Evolutionary conservation across 2,113 vertebrate genomes (phyloP).

Genomic region (Chunga burmeisteri): DNA sequence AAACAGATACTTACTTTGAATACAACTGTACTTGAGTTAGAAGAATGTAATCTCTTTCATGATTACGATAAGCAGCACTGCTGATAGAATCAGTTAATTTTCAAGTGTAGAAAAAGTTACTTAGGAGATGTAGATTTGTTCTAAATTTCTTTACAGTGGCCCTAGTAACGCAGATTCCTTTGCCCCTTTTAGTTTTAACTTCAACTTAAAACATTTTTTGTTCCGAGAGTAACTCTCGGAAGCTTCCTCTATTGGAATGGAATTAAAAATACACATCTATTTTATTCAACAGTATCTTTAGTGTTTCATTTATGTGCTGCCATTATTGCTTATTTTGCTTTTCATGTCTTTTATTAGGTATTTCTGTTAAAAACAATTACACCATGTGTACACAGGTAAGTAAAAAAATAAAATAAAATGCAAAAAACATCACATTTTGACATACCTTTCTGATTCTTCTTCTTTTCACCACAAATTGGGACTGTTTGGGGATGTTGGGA

Average conservation of each 20-base stretch:
- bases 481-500: neutral
- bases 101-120: neutral
- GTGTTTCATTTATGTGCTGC: neutral
- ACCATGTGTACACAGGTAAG: accelerated
- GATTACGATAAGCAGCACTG: neutral
- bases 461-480: neutral
- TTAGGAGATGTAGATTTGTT: neutral
- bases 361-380: neutral
- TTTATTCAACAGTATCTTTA: neutral
- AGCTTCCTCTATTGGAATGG: neutral
- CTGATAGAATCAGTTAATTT: neutral
- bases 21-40: neutral
- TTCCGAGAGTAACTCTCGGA: neutral
- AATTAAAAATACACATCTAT: neutral
- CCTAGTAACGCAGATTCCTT: neutral
- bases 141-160: neutral
- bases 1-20: neutral
- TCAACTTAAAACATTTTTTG: neutral
- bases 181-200: neutral
- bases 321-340: neutral
- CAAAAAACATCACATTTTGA: neutral
- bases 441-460: neutral
- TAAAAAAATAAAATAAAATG: neutral
- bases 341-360: neutral
- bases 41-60: neutral